Percentiles rank a stretch among this genome's conserved stretches.
Evolutionary conservation across 2,797 vertebrate species (phyloP).

Genomic region (Leptodactylus fallax): DNA sequence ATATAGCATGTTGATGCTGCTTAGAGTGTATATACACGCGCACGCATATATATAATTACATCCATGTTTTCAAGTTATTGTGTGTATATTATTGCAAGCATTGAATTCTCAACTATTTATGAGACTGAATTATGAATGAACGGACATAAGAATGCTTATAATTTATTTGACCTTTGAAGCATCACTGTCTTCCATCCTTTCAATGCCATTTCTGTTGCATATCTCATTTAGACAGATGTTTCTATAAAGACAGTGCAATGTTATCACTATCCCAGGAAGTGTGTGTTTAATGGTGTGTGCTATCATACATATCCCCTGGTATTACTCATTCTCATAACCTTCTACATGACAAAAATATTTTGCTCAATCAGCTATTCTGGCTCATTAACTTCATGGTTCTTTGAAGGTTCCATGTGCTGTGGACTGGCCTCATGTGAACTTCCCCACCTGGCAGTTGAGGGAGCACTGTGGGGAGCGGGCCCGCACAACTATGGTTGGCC

Average conservation of each 20-base stretch:
- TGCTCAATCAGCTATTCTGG: constrained; percentile 47
- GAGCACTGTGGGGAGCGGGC: constrained; percentile 17
- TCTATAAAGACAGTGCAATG: neutral
- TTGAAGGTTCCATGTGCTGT: constrained; percentile 42
- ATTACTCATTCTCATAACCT: constrained; percentile 49
- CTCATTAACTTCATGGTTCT: constrained; percentile 51
- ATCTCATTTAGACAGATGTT: constrained; percentile 17
- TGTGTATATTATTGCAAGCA: neutral
- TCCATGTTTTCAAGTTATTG: too few relatives aligned
- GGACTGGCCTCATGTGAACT: constrained; percentile 51
- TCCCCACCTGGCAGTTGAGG: constrained; percentile 35
- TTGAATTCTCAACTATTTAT: neutral
- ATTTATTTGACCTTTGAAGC: constrained; percentile 16
- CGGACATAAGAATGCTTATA: neutral
- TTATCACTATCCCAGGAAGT: constrained; percentile 23
- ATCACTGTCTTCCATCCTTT: constrained; percentile 16
- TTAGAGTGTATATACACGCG: too few relatives aligned
- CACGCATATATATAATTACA: too few relatives aligned
- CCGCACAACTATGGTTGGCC: constrained; percentile 3
- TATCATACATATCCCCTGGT: constrained; percentile 36
- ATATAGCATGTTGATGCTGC: too few relatives aligned
- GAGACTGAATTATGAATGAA: neutral
- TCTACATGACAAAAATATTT: constrained; percentile 42
- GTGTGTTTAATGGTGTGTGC: constrained; percentile 49
- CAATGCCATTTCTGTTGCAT: constrained; percentile 15